phyloP scores from a whole-genome alignment of 1,140 invertebrate species.

The Choristoneura fumiferana region DNA sequence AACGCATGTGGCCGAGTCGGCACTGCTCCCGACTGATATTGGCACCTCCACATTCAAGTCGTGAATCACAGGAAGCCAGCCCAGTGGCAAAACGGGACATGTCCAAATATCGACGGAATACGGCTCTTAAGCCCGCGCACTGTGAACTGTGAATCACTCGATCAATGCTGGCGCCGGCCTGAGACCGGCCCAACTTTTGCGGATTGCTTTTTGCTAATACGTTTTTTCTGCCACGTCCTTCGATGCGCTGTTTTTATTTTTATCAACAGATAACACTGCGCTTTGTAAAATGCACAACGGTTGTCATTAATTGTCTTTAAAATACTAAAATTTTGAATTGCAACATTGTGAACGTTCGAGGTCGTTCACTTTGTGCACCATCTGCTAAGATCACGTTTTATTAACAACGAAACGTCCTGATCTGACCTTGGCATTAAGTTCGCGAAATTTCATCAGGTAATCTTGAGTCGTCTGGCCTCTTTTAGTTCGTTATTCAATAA shows the following conservation, averaged over 20 bases:
- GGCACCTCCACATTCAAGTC: slow-evolving; percentile 43
- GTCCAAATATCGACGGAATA: slow-evolving; percentile 55
- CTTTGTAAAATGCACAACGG: no score
- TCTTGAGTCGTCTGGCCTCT: neutral
- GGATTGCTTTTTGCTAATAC: slow-evolving; percentile 29
- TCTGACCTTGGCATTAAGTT: slow-evolving; percentile 8
- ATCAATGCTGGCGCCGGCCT: slow-evolving; percentile 64
- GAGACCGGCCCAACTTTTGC: slow-evolving; percentile 54
- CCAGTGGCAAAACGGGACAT: slow-evolving; percentile 63
- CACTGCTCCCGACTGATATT: slow-evolving; percentile 44
- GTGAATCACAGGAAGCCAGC: slow-evolving; percentile 72
- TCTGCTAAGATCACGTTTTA: slow-evolving; percentile 16
- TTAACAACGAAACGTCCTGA: no score
- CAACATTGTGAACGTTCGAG: neutral
- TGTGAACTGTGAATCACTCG: slow-evolving; percentile 49
- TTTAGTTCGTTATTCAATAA: neutral
- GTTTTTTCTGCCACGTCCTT: slow-evolving; percentile 31
- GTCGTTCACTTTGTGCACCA: slow-evolving; percentile 8
- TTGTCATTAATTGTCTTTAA: no score
- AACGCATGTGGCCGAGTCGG: slow-evolving; percentile 41
- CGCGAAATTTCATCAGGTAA: slow-evolving; percentile 1
- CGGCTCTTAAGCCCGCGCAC: slow-evolving; percentile 37
- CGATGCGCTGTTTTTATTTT: slow-evolving; percentile 26
- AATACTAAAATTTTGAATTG: no score
- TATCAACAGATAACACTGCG: slow-evolving; percentile 17